Conservation (phyloP, 2,888 invertebrate genomes). For the Bimastos eiseni region DNA sequence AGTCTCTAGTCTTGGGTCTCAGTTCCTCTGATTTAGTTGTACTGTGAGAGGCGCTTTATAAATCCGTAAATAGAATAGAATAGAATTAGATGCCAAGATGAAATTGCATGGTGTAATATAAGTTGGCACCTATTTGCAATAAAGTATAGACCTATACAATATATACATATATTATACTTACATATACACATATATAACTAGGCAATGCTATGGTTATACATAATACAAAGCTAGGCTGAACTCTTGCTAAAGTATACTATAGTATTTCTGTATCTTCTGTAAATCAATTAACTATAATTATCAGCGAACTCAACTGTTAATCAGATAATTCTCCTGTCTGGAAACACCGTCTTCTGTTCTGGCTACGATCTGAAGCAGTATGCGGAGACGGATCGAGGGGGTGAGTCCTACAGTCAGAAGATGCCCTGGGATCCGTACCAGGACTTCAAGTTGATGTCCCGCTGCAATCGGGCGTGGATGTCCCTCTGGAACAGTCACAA, state of each 20-base stretch:
- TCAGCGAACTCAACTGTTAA: neutral
- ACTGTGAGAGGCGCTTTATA: no score
- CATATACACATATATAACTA: no score
- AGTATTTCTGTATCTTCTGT: neutral
- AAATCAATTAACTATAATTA: neutral
- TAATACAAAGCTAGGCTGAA: no score
- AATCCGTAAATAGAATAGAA: no score
- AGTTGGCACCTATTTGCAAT: no score
- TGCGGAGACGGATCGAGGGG: conserved; percentile 44
- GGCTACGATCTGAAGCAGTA: conserved; percentile 46
- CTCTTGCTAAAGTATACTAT: neutral
- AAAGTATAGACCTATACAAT: no score
- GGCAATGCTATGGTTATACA: no score
- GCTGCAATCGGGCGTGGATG: conserved; percentile 44
- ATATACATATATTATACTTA: no score
- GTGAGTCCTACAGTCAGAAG: conserved; percentile 38
- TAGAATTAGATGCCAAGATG: no score
- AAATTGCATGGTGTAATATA: no score
- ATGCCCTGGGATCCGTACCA: conserved; percentile 48
- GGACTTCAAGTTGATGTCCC: conserved; percentile 44
- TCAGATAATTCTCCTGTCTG: conserved; percentile 43
- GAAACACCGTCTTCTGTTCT: conserved; percentile 44
- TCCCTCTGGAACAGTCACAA: conserved; percentile 45
- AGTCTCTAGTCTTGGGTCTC: no score
- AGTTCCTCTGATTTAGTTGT: no score